A percentile compares a stretch with the other conserved stretches of the same genome.
These are phyloP conservation scores for Cyprinodon diabolis DNA, from an alignment of 2,797 vertebrate species.

Conservation along the genomic window DNA sequence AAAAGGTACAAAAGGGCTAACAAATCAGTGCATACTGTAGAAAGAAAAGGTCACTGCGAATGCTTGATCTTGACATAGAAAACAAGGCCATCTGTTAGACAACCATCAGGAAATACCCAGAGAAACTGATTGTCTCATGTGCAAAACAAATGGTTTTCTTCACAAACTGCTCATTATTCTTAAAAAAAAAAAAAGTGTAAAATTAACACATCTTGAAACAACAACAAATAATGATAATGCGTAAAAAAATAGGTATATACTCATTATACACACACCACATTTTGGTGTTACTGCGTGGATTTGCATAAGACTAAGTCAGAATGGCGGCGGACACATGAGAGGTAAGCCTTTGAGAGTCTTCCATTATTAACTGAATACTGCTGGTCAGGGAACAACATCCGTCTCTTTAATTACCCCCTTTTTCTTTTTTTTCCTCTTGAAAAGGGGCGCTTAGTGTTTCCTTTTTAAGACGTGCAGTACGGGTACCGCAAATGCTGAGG, in stretches of 20 bases:
- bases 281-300: constrained; percentile 63
- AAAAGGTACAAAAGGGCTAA: constrained; percentile 30
- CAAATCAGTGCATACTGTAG: constrained; percentile 70
- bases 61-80: constrained; percentile 18
- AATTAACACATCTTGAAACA: constrained; percentile 42
- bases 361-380: constrained; percentile 57
- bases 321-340: constrained; percentile 55
- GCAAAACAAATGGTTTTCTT: constrained; percentile 54
- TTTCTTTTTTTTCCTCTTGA: constrained; percentile 2
- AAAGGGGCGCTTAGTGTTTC: constrained; percentile 26
- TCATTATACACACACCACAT: constrained; percentile 68
- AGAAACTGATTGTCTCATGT: constrained; percentile 73
- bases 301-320: constrained; percentile 65
- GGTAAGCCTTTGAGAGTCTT: constrained; percentile 32
- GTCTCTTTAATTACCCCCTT: constrained; percentile 17
- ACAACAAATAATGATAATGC: constrained; percentile 52
- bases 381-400: constrained; percentile 58
- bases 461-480: constrained; percentile 32
- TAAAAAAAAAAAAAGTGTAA: constrained; percentile 35
- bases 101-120: constrained; percentile 40
- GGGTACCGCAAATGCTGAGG: constrained; percentile 33
- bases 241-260: constrained; percentile 62
- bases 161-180: constrained; percentile 44
- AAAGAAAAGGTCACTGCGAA: constrained; percentile 47
- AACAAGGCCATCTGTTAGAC: constrained; percentile 44